A percentile compares a stretch with the other conserved stretches of the same genome.
Evolutionary conservation across 2,888 invertebrate species (phyloP).

Genomic region (Girardia tigrina): DNA sequence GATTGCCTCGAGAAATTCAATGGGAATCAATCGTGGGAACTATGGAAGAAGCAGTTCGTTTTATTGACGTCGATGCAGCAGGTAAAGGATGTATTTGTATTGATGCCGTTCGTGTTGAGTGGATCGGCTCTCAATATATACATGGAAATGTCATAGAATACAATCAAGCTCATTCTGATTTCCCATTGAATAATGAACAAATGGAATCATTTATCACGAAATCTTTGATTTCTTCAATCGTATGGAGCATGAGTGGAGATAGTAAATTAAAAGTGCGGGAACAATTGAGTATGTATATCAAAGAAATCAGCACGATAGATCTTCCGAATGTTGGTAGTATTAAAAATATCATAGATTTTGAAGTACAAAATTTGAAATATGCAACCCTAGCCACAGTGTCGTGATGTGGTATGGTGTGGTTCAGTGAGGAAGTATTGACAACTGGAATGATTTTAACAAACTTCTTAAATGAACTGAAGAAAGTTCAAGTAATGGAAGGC

Average conservation of each 20-base stretch:
- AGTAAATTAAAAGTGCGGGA: conserved; percentile 85
- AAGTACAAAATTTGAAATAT: conserved; percentile 86
- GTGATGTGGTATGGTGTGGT: conserved; percentile 92
- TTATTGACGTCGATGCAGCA: too few species aligned
- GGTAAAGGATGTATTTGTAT: too few species aligned
- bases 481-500: conserved; percentile 53
- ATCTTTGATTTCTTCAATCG: conserved; percentile 73
- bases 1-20: too few species aligned
- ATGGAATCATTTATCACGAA: conserved; percentile 84
- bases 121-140: too few species aligned
- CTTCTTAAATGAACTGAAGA: conserved; percentile 69
- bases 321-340: conserved; percentile 41
- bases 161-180: conserved; percentile 81
- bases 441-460: conserved; percentile 98
- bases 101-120: too few species aligned
- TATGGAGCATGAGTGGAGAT: conserved; percentile 97
- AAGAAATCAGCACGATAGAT: conserved; percentile 74
- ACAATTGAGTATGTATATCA: conserved; percentile 84
- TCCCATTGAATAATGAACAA: conserved; percentile 73
- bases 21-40: too few species aligned
- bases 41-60: too few species aligned
- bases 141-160: conserved; percentile 79
- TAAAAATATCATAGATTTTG: conserved; percentile 68
- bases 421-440: conserved; percentile 92
- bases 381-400: conserved; percentile 96